These are phyloP conservation scores for Denticeps clupeoides DNA, from an alignment of 2,797 vertebrate genomes.

Conservation along the genomic window DNA sequence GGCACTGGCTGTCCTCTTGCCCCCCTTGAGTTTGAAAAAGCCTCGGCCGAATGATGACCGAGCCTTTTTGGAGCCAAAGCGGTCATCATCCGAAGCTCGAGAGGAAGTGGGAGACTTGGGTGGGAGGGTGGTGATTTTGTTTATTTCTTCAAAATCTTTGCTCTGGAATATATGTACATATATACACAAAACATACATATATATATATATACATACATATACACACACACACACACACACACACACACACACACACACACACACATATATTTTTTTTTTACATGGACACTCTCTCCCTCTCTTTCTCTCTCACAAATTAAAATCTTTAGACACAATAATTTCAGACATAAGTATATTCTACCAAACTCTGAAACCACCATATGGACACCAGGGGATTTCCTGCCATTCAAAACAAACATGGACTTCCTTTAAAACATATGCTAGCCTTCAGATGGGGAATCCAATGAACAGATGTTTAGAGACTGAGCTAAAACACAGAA, in stretches of 20 bases:
- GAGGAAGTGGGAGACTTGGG: slow-evolving; percentile 56
- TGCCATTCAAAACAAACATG: no score
- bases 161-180: slow-evolving; percentile 41
- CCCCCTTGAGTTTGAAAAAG: slow-evolving; percentile 89
- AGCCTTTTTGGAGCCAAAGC: slow-evolving; percentile 80
- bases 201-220: background rate
- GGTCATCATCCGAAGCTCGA: slow-evolving; percentile 56
- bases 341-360: no score
- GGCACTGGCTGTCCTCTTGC: slow-evolving; percentile 77
- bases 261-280: no score
- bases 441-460: no score
- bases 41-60: slow-evolving; percentile 90
- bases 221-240: background rate
- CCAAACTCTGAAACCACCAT: no score
- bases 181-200: background rate
- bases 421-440: no score
- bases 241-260: background rate
- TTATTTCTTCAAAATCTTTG: slow-evolving; percentile 46
- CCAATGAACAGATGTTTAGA: background rate
- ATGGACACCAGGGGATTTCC: no score
- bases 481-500: background rate
- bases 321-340: background rate
- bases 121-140: slow-evolving; percentile 60
- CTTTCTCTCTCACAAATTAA: no score
- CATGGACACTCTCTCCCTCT: background rate